Base-by-base conservation (phyloP, 2,888 invertebrate genomes). In the Mimachlamys varia region DNA sequence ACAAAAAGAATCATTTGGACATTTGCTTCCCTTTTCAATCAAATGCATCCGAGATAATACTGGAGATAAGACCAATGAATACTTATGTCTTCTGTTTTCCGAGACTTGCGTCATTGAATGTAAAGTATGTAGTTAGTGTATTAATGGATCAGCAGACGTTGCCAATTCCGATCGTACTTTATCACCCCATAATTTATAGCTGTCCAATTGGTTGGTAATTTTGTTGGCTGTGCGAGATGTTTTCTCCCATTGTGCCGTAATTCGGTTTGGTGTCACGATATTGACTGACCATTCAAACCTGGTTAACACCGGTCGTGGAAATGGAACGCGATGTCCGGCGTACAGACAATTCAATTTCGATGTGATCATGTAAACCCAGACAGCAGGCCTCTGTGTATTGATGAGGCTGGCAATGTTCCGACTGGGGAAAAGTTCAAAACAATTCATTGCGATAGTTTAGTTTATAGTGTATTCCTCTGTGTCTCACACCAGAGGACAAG, bases 321-420 rank as follows among this genome's bases (percentile, higher is more conserved):
- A 13, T 7, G 27, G 12, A 33, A 76, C 33, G 76, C 27, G 27
- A 33, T 76, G 76, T 76, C 76, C 76, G 17, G 33, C 76, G 33
- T 15, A 27, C 27, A 76, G 76, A 76, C 76, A 22, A 76, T 76
- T 76, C 76, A 76, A 76, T 76, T 76, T 76, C 27, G 27, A 76
- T 76, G 27, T 76, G 76, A 76, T 76, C 76, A 76, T 12, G 76
- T 27, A 62, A 76, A 27, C 33, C 33, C 76, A 76, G 76, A 76
- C 76, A 76, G 76, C 76, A 76, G 76, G 15, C 76, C 22, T 27
- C 27, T 33, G 2, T 33, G 27, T 76, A 33, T 76, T 76, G 76
- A 76, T 76, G 76, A 76, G 33, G 76, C 76, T 76, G 76, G 76
- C 76, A 76, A 76, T 76, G 76, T 76, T 76, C 76, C 76, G 76